phyloP scores from a whole-genome alignment of 2,797 vertebrate genomes.

The Antrozous pallidus region DNA sequence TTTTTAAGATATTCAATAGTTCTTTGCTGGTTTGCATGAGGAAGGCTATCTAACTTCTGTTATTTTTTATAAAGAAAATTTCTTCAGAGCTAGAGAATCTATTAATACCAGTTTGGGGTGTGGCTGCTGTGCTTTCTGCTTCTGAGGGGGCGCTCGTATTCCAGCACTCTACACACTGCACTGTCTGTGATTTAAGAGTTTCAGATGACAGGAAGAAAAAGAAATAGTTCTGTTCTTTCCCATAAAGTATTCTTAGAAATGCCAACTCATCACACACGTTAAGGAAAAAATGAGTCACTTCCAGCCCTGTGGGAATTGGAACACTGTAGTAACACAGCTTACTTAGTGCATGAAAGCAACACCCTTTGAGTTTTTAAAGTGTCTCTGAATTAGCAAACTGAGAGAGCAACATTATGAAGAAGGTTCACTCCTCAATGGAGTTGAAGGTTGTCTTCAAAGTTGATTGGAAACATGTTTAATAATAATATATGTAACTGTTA shows the following conservation, averaged over 20 bases:
- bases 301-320: conserved; percentile 48
- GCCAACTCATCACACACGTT: conserved; percentile 65
- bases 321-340: conserved; percentile 53
- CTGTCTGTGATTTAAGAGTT: conserved; percentile 47
- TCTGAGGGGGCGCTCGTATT: background rate
- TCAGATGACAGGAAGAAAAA: conserved; percentile 66
- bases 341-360: conserved; percentile 29
- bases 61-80: conserved; percentile 17
- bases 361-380: conserved; percentile 41
- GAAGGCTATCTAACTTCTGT: background rate
- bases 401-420: background rate
- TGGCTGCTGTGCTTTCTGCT: background rate
- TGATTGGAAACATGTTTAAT: background rate
- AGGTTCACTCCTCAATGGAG: background rate
- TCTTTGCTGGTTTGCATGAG: background rate
- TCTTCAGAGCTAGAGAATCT: background rate
- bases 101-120: background rate
- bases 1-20: conserved; percentile 44
- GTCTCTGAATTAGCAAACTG: background rate
- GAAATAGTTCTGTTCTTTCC: conserved; percentile 56
- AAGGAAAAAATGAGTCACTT: conserved; percentile 76
- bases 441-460: background rate
- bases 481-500: background rate
- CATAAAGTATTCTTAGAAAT: conserved; percentile 71
- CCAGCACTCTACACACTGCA: background rate